Conservation (phyloP, 2,113 vertebrate species). For the Delphinus delphis region DNA sequence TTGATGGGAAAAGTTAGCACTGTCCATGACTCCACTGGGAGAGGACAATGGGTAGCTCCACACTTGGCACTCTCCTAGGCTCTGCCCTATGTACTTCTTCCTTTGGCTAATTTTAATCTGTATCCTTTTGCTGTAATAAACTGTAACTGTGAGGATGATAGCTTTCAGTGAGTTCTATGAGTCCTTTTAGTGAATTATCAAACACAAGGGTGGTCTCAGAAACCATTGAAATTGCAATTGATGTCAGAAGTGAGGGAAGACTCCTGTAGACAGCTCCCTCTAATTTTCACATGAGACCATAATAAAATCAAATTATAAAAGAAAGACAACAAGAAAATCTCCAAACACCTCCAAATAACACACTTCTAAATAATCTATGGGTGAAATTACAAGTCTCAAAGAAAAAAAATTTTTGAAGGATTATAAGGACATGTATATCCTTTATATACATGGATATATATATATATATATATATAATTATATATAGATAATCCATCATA, state of each 20-base stretch:
- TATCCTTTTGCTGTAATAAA: neutral
- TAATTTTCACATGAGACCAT: neutral
- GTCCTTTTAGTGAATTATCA: neutral
- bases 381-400: neutral
- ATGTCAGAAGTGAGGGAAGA: neutral
- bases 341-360: neutral
- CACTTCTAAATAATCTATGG: neutral
- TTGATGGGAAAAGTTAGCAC: neutral
- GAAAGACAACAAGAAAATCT: neutral
- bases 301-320: neutral
- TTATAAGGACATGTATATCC: neutral
- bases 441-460: neutral
- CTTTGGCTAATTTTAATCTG: neutral
- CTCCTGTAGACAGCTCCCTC: neutral
- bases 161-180: neutral
- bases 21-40: neutral
- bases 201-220: neutral
- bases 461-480: neutral
- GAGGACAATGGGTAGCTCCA: neutral
- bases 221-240: neutral
- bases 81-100: neutral
- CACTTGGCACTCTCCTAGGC: neutral
- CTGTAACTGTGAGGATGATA: neutral
- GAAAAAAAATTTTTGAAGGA: neutral
- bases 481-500: neutral